These are phyloP conservation scores for Chascanopsetta lugubris DNA, from an alignment of 2,113 vertebrate genomes.

Conservation along the genomic window DNA sequence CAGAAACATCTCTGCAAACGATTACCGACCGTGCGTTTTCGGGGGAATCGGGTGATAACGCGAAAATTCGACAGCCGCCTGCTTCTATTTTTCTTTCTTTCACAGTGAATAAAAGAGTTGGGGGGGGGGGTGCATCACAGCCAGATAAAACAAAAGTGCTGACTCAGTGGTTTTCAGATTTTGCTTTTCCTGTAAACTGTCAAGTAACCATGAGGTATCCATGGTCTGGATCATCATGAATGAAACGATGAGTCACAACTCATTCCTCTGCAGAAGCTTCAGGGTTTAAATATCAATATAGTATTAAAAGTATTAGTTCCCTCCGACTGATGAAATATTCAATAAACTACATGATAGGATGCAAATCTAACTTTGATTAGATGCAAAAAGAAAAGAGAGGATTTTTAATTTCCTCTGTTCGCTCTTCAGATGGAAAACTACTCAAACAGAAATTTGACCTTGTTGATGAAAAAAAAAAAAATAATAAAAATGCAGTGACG, in stretches of 20 bases:
- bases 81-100: not conserved
- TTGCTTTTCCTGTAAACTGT: not conserved
- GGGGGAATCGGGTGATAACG: not conserved
- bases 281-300: too few relatives aligned
- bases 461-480: too few relatives aligned
- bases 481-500: too few relatives aligned
- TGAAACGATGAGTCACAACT: not conserved
- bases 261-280: not conserved
- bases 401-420: too few relatives aligned
- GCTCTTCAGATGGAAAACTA: too few relatives aligned
- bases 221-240: not conserved
- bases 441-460: not conserved
- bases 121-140: conserved; percentile 22
- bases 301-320: too few relatives aligned
- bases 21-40: conserved; percentile 8
- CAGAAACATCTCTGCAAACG: conserved; percentile 1
- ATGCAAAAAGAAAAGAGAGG: too few relatives aligned
- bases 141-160: not conserved
- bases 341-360: too few relatives aligned
- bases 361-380: too few relatives aligned
- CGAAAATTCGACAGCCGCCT: conserved; percentile 26
- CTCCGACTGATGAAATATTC: too few relatives aligned
- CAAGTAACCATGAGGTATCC: not conserved
- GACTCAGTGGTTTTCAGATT: not conserved
- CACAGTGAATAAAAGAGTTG: conserved; percentile 19